Percentiles rank a stretch among this genome's conserved stretches.
Conservation (phyloP, 2,113 vertebrate species). For the Pardalotus punctatus region DNA sequence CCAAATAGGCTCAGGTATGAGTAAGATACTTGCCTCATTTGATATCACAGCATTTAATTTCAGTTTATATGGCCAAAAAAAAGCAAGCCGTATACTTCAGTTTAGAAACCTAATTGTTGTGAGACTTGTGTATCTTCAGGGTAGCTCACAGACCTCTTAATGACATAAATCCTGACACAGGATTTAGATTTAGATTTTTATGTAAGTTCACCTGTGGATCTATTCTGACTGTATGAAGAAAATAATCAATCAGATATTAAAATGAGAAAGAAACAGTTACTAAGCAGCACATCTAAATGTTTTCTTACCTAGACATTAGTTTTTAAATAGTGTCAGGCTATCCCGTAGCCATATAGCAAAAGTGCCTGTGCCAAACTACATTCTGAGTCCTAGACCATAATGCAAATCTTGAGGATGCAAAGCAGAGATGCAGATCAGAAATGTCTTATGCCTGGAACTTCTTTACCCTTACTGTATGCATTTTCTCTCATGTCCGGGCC, state of each 20-base stretch:
- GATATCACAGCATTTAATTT: not conserved
- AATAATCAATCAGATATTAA: not conserved
- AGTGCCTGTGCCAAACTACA: not conserved
- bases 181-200: not conserved
- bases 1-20: not conserved
- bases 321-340: not conserved
- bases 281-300: not conserved
- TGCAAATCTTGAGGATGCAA: not conserved
- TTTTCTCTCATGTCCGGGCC: not conserved
- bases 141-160: not conserved
- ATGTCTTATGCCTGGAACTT: not conserved
- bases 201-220: not conserved
- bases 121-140: not conserved
- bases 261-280: not conserved
- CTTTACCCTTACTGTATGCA: not conserved
- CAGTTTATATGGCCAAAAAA: not conserved
- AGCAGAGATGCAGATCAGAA: not conserved
- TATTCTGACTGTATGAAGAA: not conserved
- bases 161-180: not conserved
- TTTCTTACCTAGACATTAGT: not conserved
- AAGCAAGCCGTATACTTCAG: not conserved
- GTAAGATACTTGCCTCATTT: not conserved
- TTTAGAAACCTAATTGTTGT: not conserved
- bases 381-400: not conserved
- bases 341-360: not conserved